Base-by-base conservation (phyloP, 2,113 vertebrate species). In the Ranitomeya imitator region DNA sequence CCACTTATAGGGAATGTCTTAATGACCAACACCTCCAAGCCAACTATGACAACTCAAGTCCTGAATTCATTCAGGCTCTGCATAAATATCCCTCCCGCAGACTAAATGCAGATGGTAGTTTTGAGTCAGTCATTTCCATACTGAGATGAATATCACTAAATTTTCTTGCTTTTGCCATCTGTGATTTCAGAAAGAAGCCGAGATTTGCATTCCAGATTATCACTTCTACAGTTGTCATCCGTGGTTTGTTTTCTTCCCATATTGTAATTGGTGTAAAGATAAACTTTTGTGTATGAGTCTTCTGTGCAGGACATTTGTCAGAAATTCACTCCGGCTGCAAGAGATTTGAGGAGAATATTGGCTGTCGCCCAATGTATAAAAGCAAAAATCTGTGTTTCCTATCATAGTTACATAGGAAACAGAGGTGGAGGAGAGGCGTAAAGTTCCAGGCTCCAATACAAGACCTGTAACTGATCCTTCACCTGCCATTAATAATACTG, bases 51-150 rank as follows among this genome's bases (percentile, higher is more conserved):
- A 79, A 52, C 19, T 21, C 19, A 57, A 57, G 14, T 51, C 7
- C 26, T 31, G 19, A 83, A 67, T 52, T 71, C 51, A 18, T 69
- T 84, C 82, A 69, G 45, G 15, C 51, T 69, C 14, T 19, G 18
- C 18, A 45, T 60, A 37, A 76, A 85, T 85, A 59, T 85, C 76
- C 71, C 57, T 76, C 69, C 84, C 21, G 54, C 76, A 57, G 54
- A 37, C 23, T 7, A 63, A 45, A 82, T 88, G 23, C 86, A 88
- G 79, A 88, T 83, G 86, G 86, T 45, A 73, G 79, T 73, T 76
- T 57, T 18, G 55, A 88, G 69, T 21, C 86, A 82, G 71, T 82
- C 21, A 84, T 82, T 88, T 88, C 74, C 67, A 55, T 73, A 60
- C 79, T 14, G 31, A 74, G 86, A 67, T 59, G 69, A 60, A 88